Conservation (phyloP, 2,797 vertebrate genomes). For the Falco naumanni region DNA sequence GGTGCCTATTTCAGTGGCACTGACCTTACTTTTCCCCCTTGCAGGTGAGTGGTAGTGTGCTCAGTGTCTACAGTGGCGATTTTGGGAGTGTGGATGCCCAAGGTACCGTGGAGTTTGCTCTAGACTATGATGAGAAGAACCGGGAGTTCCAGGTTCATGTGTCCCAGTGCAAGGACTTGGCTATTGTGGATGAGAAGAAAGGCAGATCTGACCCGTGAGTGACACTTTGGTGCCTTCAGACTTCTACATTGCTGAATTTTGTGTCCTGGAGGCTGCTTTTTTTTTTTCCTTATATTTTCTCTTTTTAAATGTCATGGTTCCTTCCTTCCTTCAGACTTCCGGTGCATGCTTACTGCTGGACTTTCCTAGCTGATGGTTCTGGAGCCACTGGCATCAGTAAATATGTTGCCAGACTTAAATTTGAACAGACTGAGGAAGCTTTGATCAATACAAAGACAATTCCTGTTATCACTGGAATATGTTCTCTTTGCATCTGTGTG, state of each 20-base stretch:
- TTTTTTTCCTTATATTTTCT: neutral
- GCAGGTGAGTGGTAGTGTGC: conserved; percentile 78
- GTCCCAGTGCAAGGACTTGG: conserved; percentile 76
- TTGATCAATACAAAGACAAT: neutral
- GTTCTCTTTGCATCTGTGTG: neutral
- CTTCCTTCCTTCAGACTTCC: neutral
- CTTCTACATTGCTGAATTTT: neutral
- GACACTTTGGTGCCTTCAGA: neutral
- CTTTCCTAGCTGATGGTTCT: neutral
- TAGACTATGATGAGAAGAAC: conserved; percentile 78
- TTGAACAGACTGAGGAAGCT: neutral
- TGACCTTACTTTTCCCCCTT: conserved; percentile 1
- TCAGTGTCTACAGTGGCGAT: conserved; percentile 77
- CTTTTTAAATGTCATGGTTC: neutral
- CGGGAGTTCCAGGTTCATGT: conserved; percentile 76
- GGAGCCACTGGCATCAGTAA: neutral
- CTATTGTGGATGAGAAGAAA: conserved; percentile 77
- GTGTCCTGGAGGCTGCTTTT: neutral
- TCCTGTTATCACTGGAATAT: neutral
- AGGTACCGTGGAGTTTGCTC: conserved; percentile 74
- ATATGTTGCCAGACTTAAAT: neutral
- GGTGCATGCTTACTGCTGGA: neutral
- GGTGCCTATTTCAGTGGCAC: neutral
- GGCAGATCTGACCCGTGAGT: conserved; percentile 79
- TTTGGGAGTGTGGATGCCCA: conserved; percentile 78